Evolutionary conservation across 2,888 invertebrate species (phyloP), one percentile per base, ranked within the genome.

Genomic region (Aporophyla nigra): DNA sequence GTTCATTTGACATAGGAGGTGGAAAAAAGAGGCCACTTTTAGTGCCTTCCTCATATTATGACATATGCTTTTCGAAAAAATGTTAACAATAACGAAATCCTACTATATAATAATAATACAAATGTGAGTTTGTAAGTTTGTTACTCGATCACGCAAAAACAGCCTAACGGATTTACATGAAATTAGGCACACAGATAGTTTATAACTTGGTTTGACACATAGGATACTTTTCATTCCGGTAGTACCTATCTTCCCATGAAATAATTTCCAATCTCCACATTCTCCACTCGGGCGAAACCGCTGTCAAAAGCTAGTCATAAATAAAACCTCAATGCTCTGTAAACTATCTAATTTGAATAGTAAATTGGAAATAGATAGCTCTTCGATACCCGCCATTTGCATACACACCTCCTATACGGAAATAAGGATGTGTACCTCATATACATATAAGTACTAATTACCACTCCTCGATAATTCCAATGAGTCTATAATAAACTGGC

Each of bases 401-500:
- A 62, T 14, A n/a, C 59, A 43, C 14, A 21, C 49, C 10, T 66
- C 78, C 69, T 68, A 53, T 58, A 58, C 83, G 49, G 63, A 65
- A 79, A 63, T 49, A 68, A 67, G n/a, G 67, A 70, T 46, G 59
- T 43, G 21, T 14, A 54, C 43, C 40, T 51, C 9, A 56, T 56
- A 53, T 58, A 27, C 62, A 58, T 58, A 27, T 67, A 58, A 73
- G 80, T 62, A 27, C 56, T 61, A 54, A 80, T 73, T 27, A 77
- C 16, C 61, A 51, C 40, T 80, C 53, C 53, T 14, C 73, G 51
- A 43, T 40, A 54, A 81, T 74, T 80, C 59, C 62, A 74, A 85
- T 74, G 74, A 85, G 40, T 46, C 53, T 58, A 49, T 56, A 85
- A 61, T 59, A 63, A 82, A 81, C 49, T n/a, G 43, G 40, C 62